Evolutionary conservation across 2,797 vertebrate species (phyloP).

Genomic region (Myioborus miniatus): DNA sequence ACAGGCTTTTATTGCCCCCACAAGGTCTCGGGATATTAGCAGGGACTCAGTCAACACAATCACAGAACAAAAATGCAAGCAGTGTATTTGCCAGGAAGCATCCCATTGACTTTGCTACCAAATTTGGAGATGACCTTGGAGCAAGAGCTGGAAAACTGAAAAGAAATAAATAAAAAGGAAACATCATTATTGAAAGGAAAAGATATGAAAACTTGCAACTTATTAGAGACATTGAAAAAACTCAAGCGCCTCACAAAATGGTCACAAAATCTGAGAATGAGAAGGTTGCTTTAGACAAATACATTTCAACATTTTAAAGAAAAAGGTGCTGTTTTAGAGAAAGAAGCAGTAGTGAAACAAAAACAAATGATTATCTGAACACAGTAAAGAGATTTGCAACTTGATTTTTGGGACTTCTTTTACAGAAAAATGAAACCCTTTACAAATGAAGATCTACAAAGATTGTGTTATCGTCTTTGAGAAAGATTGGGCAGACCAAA

Average conservation of each 20-base stretch:
- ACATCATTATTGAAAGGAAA: not conserved
- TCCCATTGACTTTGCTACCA: not conserved
- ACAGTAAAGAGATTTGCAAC: not conserved
- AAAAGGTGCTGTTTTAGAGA: not conserved
- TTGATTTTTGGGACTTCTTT: not conserved
- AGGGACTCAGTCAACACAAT: not conserved
- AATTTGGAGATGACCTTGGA: not conserved
- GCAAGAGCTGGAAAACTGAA: not conserved
- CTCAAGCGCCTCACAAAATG: not conserved
- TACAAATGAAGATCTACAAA: not conserved
- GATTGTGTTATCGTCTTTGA: not conserved
- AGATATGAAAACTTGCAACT: not conserved
- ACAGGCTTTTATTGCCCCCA: slow-evolving; percentile 28
- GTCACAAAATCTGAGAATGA: not conserved
- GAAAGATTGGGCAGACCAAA: not conserved
- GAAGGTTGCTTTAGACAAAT: not conserved
- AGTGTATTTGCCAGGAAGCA: slow-evolving; percentile 12
- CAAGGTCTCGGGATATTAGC: not conserved
- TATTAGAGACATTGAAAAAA: not conserved
- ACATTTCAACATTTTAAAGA: not conserved
- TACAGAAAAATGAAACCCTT: not conserved
- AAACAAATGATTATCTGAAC: not conserved
- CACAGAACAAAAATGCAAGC: slow-evolving; percentile 17
- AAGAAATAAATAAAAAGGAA: not conserved
- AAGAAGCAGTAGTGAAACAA: not conserved